Evolutionary conservation across 1,140 invertebrate species (phyloP).

Genomic region (Euwallacea fornicatus): DNA sequence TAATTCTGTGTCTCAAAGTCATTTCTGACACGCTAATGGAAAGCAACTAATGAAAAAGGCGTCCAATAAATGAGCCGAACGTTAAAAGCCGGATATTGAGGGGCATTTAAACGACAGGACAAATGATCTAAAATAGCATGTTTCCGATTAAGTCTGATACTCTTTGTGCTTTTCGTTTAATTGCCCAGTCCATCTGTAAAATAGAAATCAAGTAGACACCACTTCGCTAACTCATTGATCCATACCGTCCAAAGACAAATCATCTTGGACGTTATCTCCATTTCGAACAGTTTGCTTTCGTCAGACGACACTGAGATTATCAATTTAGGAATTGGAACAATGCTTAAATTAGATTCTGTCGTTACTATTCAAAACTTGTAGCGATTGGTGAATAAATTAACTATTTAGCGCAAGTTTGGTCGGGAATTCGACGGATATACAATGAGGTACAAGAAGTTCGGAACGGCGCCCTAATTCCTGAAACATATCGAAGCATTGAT

Average conservation of each 20-base stretch:
- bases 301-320: too few relatives aligned
- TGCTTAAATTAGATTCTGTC: not conserved
- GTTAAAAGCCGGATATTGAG: not conserved
- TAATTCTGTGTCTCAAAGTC: not conserved
- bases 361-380: not conserved
- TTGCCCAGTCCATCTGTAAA: too few relatives aligned
- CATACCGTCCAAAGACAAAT: too few relatives aligned
- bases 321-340: too few relatives aligned
- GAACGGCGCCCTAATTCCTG: too few relatives aligned
- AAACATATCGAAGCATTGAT: too few relatives aligned
- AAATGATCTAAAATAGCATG: constrained; percentile 6
- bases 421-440: not conserved
- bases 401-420: constrained; percentile 7
- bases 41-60: constrained; percentile 11
- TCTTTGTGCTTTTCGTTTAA: too few relatives aligned
- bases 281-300: too few relatives aligned
- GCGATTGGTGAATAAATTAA: constrained; percentile 8
- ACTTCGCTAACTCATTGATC: too few relatives aligned
- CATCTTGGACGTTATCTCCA: too few relatives aligned
- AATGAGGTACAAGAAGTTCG: not conserved
- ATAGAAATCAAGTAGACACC: too few relatives aligned
- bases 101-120: constrained; percentile 8
- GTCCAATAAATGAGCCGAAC: not conserved
- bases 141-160: constrained; percentile 1
- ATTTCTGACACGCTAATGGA: constrained; percentile 3